Evolutionary conservation across 2,113 vertebrate species (phyloP).

Genomic region (Merops nubicus): DNA sequence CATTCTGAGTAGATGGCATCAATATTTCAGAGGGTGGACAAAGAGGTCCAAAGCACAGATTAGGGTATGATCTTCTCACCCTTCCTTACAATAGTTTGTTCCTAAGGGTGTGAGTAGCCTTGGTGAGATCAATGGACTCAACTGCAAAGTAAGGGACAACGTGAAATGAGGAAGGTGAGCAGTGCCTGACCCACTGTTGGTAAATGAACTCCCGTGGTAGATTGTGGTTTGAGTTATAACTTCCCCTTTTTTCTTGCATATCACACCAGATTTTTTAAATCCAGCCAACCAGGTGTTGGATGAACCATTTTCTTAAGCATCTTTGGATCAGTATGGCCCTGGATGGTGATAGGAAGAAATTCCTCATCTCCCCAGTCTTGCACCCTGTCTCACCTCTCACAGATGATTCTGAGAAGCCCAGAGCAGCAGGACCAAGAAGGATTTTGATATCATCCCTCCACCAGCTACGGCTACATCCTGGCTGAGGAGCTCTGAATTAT

Average conservation of each 20-base stretch:
- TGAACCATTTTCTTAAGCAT: not conserved
- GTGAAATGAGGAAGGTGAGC: not conserved
- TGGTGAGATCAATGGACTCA: not conserved
- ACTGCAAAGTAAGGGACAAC: not conserved
- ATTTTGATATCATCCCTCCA: rapidly evolving
- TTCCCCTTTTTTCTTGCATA: rapidly evolving
- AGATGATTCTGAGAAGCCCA: not conserved
- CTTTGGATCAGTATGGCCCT: not conserved
- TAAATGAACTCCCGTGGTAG: rapidly evolving
- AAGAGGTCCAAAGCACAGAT: not conserved
- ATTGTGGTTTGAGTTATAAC: not conserved
- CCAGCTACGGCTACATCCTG: not conserved
- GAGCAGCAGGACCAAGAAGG: not conserved
- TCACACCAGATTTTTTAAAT: not conserved
- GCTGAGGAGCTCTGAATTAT: rapidly evolving
- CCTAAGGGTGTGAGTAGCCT: not conserved
- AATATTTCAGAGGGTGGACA: not conserved
- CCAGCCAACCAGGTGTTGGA: not conserved
- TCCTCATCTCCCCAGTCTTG: not conserved
- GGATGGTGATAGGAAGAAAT: not conserved
- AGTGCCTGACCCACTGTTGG: not conserved
- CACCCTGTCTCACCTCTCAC: not conserved
- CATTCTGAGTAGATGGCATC: not conserved
- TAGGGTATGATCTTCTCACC: not conserved
- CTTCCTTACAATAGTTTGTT: not conserved